Evolutionary conservation across 2,888 invertebrate genomes (phyloP).

Genomic region (Caenorhabditis becei): DNA sequence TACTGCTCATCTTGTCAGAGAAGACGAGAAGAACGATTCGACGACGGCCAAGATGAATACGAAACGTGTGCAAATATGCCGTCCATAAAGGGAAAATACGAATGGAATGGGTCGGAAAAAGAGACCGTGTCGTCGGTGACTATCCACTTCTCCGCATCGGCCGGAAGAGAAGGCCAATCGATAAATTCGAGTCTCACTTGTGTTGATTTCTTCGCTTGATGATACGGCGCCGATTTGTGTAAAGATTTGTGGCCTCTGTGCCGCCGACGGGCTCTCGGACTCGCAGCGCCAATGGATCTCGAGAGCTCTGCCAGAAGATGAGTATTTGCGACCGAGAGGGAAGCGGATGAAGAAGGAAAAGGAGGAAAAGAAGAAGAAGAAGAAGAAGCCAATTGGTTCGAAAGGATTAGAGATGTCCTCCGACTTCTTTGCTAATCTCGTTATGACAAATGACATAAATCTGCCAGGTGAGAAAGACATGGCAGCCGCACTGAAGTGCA

Average conservation of each 20-base stretch:
- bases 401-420: conserved; percentile 50
- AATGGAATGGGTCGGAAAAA: background rate
- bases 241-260: conserved; percentile 47
- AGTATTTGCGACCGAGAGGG: conserved; percentile 31
- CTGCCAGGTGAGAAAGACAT: conserved; percentile 20
- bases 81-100: conserved; percentile 35
- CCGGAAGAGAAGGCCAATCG: conserved; percentile 12
- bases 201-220: conserved; percentile 47
- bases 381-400: conserved; percentile 54
- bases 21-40: conserved; percentile 10
- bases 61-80: conserved; percentile 55
- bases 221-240: conserved; percentile 50
- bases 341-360: conserved; percentile 31
- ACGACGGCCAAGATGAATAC: conserved; percentile 10
- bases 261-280: conserved; percentile 12
- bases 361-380: conserved; percentile 24
- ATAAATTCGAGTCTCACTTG: conserved; percentile 30
- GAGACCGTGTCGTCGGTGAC: background rate
- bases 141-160: background rate
- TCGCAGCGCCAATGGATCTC: conserved; percentile 24
- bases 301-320: conserved; percentile 42
- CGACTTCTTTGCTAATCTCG: conserved; percentile 45
- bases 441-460: conserved; percentile 40
- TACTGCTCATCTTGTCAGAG: conserved; percentile 24
- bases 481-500: conserved; percentile 2